A percentile compares a stretch with the other conserved stretches of the same genome.
phyloP scores from a whole-genome alignment of 1,140 invertebrate species.

The Magallana angulata region DNA sequence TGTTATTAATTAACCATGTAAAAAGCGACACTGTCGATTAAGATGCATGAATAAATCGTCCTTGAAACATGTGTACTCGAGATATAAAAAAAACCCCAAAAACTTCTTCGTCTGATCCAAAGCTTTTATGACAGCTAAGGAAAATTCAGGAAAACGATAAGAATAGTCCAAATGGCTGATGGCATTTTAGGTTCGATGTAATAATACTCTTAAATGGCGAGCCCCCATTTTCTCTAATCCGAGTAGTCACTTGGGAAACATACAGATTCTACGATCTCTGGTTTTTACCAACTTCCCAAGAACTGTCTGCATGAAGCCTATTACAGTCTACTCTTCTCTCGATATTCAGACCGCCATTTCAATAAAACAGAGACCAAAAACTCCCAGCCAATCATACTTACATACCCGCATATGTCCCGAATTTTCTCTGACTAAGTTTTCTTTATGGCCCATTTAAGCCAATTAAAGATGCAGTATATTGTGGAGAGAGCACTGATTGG shows the following conservation, averaged over 20 bases:
- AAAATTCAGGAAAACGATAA: background rate
- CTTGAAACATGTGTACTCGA: background rate
- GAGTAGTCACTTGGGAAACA: background rate
- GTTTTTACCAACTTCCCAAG: background rate
- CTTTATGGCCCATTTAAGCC: conserved; percentile 24
- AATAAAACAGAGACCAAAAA: background rate
- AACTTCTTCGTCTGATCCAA: too few relatives aligned
- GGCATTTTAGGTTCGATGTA: background rate
- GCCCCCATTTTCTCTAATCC: background rate
- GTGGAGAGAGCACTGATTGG: conserved; percentile 20
- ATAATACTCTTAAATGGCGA: background rate
- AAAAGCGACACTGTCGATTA: background rate
- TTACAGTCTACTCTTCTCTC: background rate
- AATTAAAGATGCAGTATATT: conserved; percentile 28
- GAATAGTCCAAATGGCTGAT: background rate
- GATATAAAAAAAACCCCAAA: too few relatives aligned
- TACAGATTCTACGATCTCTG: conserved; percentile 13
- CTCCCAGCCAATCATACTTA: background rate
- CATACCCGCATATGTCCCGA: conserved; percentile 22
- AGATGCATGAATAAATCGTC: background rate
- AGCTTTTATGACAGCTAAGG: too few relatives aligned
- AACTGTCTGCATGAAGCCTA: background rate
- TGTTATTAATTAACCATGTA: background rate
- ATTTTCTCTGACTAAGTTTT: conserved; percentile 12
- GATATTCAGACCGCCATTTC: background rate